Conservation (phyloP, 2,888 invertebrate genomes). For the Drosophila borborema region DNA sequence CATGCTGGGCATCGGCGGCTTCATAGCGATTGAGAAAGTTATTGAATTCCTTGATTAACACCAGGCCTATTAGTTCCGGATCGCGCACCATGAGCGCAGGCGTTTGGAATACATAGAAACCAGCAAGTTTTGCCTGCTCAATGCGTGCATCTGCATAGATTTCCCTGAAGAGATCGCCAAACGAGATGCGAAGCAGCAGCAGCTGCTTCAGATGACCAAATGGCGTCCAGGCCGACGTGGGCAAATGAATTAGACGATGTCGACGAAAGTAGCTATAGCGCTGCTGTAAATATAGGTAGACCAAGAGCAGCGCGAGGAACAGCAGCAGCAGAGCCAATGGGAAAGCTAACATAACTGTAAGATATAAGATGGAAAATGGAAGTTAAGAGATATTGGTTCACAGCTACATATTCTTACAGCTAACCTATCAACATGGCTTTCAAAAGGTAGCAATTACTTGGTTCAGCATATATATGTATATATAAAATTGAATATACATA, state of each 20-base stretch:
- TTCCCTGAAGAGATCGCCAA: conserved; percentile 81
- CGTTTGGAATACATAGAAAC: conserved; percentile 85
- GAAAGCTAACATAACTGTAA: conserved; percentile 39
- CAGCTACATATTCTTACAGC: neutral
- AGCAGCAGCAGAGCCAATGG: conserved; percentile 35
- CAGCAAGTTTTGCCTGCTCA: conserved; percentile 66
- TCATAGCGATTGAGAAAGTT: conserved; percentile 81
- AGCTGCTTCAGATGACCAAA: conserved; percentile 84
- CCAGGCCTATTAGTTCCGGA: conserved; percentile 83
- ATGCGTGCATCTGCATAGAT: conserved; percentile 75
- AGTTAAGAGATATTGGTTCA: neutral
- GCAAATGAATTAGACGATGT: conserved; percentile 76
- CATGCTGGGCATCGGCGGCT: conserved; percentile 71
- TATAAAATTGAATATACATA: neutral
- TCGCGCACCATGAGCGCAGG: conserved; percentile 85
- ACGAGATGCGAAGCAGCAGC: conserved; percentile 77
- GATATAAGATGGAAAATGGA: neutral
- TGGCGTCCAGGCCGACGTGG: conserved; percentile 74
- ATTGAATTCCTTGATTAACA: conserved; percentile 83
- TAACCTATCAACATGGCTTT: neutral
- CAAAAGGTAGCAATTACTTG: neutral
- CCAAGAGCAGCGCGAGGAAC: conserved; percentile 11
- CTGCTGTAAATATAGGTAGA: conserved; percentile 41
- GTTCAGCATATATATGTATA: too few species aligned
- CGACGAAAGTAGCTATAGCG: conserved; percentile 73